Evolutionary conservation across 2,113 vertebrate species (phyloP).

Genomic region (Xiphias gladius): DNA sequence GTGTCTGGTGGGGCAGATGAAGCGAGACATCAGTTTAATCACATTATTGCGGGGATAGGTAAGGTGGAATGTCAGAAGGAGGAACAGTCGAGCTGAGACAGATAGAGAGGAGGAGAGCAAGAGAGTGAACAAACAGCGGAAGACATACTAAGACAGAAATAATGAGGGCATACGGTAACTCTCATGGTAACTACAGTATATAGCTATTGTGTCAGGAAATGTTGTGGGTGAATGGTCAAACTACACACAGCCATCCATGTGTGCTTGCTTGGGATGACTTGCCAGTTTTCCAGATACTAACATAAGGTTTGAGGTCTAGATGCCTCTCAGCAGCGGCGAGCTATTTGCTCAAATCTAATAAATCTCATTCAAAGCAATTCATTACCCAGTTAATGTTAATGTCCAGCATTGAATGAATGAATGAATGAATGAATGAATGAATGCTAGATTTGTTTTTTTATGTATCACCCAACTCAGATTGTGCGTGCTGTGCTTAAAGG

Average conservation of each 20-base stretch:
- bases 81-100: background rate
- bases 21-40: background rate
- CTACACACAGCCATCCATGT: slow-evolving; percentile 8
- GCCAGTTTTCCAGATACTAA: slow-evolving; percentile 7
- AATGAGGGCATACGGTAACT: background rate
- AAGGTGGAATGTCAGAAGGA: background rate
- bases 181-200: background rate
- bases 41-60: background rate
- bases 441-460: background rate
- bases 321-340: slow-evolving; percentile 4
- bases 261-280: slow-evolving; percentile 14
- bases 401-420: background rate
- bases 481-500: background rate
- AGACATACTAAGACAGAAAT: background rate
- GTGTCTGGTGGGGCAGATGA: background rate
- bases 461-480: background rate
- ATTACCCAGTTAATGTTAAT: background rate
- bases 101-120: background rate
- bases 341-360: background rate
- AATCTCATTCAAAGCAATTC: background rate
- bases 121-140: background rate
- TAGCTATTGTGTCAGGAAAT: slow-evolving; percentile 4
- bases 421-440: slow-evolving; percentile 17
- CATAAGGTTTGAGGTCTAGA: slow-evolving; percentile 16
- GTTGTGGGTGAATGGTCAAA: slow-evolving; percentile 39